Evolutionary conservation across 2,888 invertebrate genomes (phyloP).

Genomic region (Stratiomys singularior): DNA sequence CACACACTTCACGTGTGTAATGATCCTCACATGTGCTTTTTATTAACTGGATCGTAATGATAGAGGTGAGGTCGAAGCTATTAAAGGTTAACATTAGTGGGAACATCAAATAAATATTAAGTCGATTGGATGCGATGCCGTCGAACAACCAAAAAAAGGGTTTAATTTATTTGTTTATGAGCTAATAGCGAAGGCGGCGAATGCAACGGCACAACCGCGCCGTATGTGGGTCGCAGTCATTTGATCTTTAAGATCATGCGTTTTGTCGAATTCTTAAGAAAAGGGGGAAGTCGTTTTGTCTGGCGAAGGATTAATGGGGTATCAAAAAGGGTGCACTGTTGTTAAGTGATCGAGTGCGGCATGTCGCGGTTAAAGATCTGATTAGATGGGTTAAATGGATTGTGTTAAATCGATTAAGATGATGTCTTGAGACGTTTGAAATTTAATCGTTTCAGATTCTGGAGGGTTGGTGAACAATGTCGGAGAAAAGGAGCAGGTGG

Average conservation of each 20-base stretch:
- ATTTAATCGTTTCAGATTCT: constrained; percentile 1
- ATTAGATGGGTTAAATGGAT: constrained; percentile 49
- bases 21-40: constrained; percentile 44
- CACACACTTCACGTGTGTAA: constrained; percentile 26
- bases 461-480: constrained; percentile 27
- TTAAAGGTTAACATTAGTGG: constrained; percentile 51
- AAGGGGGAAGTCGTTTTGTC: constrained; percentile 13
- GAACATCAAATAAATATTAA: constrained; percentile 41
- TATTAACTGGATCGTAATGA: constrained; percentile 41
- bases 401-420: constrained; percentile 51
- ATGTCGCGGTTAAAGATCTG: constrained; percentile 35
- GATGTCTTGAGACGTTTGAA: constrained; percentile 40
- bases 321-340: constrained; percentile 6
- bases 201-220: not conserved
- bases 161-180: constrained; percentile 44
- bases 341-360: constrained; percentile 10
- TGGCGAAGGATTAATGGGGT: constrained; percentile 4
- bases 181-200: constrained; percentile 35
- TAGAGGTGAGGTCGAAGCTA: constrained; percentile 46
- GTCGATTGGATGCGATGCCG: not conserved
- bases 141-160: constrained; percentile 43
- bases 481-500: constrained; percentile 45
- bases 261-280: constrained; percentile 18
- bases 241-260: constrained; percentile 33
- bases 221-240: constrained; percentile 27